Conservation (phyloP, 1,140 invertebrate genomes). For the Paraescarpia echinospica region DNA sequence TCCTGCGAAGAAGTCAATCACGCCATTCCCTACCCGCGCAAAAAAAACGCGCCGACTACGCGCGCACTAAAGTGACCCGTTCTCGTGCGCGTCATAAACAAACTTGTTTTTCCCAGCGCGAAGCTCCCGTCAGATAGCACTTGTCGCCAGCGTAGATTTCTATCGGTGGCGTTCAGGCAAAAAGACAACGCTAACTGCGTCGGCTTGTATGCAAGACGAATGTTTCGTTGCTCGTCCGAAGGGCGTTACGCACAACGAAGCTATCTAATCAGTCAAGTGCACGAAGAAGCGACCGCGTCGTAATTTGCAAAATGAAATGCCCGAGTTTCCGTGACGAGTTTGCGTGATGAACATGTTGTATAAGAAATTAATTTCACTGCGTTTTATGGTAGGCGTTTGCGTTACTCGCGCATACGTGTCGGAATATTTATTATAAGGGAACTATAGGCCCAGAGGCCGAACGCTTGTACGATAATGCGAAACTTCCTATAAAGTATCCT, state of each 20-base stretch:
- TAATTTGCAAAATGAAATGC: neutral
- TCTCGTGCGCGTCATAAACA: neutral
- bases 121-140: neutral
- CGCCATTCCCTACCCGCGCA: neutral
- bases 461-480: no score
- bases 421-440: no score
- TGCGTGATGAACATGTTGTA: neutral
- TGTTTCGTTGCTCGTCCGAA: neutral
- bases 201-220: neutral
- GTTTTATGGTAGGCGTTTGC: neutral
- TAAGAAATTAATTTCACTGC: neutral
- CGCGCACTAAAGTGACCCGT: neutral
- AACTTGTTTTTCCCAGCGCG: neutral
- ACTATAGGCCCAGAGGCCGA: no score
- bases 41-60: neutral
- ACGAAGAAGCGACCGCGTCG: neutral
- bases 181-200: neutral
- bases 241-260: neutral
- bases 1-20: neutral
- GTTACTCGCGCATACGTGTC: no score
- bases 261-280: neutral
- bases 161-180: neutral
- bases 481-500: no score
- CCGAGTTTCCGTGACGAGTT: neutral
- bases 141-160: neutral